Conservation (phyloP, 2,113 vertebrate genomes). For the Elephantulus edwardii region DNA sequence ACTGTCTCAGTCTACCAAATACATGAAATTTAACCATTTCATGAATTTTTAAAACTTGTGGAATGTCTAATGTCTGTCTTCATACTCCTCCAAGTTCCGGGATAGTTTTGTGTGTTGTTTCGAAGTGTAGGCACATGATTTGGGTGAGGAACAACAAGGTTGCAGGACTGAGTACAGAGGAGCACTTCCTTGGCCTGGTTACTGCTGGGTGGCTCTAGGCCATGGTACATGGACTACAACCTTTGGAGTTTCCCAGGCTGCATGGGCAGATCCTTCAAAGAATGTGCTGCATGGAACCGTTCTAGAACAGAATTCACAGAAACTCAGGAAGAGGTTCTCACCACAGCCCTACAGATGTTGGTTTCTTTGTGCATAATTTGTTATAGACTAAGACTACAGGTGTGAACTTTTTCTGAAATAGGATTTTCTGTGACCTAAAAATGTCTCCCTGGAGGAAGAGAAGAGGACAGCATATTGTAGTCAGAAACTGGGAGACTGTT, state of each 20-base stretch:
- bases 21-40: not conserved
- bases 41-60: not conserved
- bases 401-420: not conserved
- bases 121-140: not conserved
- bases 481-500: not conserved
- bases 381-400: not conserved
- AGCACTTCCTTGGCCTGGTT: not conserved
- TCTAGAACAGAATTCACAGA: not conserved
- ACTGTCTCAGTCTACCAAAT: not conserved
- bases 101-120: not conserved
- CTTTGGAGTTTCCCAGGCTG: fast-evolving
- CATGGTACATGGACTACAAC: too few species aligned
- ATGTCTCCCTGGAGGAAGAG: not conserved
- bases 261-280: not conserved
- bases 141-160: not conserved
- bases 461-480: not conserved
- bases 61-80: not conserved
- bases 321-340: not conserved
- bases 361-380: not conserved
- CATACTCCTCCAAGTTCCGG: not conserved
- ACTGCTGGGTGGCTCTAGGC: fast-evolving
- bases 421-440: not conserved
- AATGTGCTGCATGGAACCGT: not conserved
- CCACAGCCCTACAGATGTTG: not conserved
- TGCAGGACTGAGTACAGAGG: not conserved